Evolutionary conservation across 2,888 invertebrate genomes (phyloP).

Genomic region (Agonopterix subpropinquella): DNA sequence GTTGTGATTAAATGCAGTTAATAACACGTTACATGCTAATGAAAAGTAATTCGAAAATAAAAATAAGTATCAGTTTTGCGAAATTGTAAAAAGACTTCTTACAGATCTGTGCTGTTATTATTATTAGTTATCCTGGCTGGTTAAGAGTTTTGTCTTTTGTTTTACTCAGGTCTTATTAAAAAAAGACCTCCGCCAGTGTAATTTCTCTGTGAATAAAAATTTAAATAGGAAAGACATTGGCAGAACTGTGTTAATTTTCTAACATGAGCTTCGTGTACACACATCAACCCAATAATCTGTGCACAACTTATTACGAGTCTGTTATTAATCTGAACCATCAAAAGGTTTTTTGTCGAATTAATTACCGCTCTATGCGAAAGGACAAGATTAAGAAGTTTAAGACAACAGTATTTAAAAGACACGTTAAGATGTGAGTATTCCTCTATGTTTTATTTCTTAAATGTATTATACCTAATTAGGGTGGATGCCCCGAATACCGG

Average conservation of each 20-base stretch:
- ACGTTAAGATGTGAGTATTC: conserved; percentile 59
- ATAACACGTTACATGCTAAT: no score
- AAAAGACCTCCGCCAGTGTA: conserved; percentile 33
- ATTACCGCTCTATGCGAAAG: conserved; percentile 46
- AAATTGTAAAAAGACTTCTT: no score
- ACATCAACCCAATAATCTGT: conserved; percentile 34
- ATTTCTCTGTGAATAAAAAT: conserved; percentile 11
- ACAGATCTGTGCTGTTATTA: no score
- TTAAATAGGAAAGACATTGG: conserved; percentile 8
- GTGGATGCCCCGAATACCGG: no score
- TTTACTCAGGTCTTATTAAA: conserved; percentile 39
- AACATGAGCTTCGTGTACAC: conserved; percentile 56
- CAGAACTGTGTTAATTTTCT: conserved; percentile 15
- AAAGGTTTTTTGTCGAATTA: conserved; percentile 38
- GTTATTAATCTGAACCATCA: conserved; percentile 31
- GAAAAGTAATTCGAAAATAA: no score
- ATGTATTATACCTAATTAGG: no score
- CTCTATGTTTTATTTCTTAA: background rate
- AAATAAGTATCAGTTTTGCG: no score
- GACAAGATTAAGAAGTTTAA: conserved; percentile 58
- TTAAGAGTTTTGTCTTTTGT: no score
- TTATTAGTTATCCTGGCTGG: no score
- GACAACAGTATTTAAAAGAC: conserved; percentile 46
- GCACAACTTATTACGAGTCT: conserved; percentile 31
- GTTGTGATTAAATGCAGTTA: no score